Evolutionary conservation across 1,140 invertebrate species (phyloP), one percentile per base, ranked within the genome.

Genomic region (Drosophila rhopaloa): DNA sequence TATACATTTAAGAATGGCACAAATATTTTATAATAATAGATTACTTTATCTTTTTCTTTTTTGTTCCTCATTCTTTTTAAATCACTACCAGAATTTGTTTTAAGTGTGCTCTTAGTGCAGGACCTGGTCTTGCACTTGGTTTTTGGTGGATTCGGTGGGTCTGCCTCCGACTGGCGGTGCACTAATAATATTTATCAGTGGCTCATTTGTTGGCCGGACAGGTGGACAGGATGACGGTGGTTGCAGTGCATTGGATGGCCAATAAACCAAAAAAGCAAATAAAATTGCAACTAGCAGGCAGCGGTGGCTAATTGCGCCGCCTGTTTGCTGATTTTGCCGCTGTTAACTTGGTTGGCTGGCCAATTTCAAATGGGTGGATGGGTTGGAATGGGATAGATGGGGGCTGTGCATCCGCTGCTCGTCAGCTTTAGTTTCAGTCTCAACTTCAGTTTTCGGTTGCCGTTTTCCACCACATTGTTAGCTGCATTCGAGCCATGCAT

Each of bases 161-260:
- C 29, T n/a, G 62, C 61, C 50, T 55, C 61, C 14, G 59, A 38
- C 54, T 78, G 63, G 77, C 58, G 73, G 73, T 86, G 76, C 83
- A 85, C 84, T 84, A 89, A 89, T 89, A 89, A 89, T 90, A 89
- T 89, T 89, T 89, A 89, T 89, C 84, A 89, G 84, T 78, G 81
- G 66, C 84, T 89, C 84, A 89, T 89, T 89, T 89, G 84, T 89
- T 89, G 84, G 79, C 72, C 62, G 83, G 79, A 79, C 79, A 44
- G 46, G 46, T 14, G 47, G 60, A 68, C 61, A 48, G 38, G 10
- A 24, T 24, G 24, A 24, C 24, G 24, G 24, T 24, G 24, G 24
- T 24, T 24, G 53, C 53, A 43, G n/a, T 46, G 65, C 41, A 44
- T 47, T 58, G 56, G 44, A 63, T 81, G 82, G 78, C 82, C 82